Base-by-base conservation (phyloP, 2,888 invertebrate species). In the Drosophila buzzatii region DNA sequence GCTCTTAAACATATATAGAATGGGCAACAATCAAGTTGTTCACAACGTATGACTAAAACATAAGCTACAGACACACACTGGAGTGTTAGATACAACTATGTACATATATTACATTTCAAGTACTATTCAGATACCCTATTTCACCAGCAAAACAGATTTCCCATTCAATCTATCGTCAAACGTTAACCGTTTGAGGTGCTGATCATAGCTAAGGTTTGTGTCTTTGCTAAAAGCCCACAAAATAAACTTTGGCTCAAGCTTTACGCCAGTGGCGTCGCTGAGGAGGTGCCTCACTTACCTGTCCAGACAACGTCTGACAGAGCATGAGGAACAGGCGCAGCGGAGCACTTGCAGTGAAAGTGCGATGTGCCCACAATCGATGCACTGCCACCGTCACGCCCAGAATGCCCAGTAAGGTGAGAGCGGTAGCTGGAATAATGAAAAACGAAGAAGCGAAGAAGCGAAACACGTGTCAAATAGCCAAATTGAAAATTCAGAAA, bases 331-430 rank as follows among this genome's bases (percentile, higher is more conserved):
- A 93, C n/a, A 97, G 91, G 81, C 96, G 95, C 0, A 98, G 92
- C 2, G 95, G 94, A 5, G 94, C 93, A 67, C 93, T 95, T 0
- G 98, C 99, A 86, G 95, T 95, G 92, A 97, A 99, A 0, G 97
- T 94, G 56, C 94, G 94, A 92, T 99, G 99, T 0, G 98, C 96
- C 99, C 99, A 99, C 41, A 99, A 93, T 76, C 99, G 94, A 92
- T 99, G 99, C 0, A 98, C 97, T 0, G 99, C 99, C 2, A 97
- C 96, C 0, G 98, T 98, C 33, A 97, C 95, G 3, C 98, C 98
- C 77, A 98, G 91, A 7, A 95, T 94, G 6, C 96, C 96, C 27
- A 96, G 87, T 2, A 95, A 91, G 60, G 95, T 95, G 63, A 97
- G 92, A 0, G 95, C 68, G 0, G 95, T 41, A 73, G 96, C 98